Conservation (phyloP, 2,888 invertebrate genomes). For the Ryuthela nishihirai region DNA sequence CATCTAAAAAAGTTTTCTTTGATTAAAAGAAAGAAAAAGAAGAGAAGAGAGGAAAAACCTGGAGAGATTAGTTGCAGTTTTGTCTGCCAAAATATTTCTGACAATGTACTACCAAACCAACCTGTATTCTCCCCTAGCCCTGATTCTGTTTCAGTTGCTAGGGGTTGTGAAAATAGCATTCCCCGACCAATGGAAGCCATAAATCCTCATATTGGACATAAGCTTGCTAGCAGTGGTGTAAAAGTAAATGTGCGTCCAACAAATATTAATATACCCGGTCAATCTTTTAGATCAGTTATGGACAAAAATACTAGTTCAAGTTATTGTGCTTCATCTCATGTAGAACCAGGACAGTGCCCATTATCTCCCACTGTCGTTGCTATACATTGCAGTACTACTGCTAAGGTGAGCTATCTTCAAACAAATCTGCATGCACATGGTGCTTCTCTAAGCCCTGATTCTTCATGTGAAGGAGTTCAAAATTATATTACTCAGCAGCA, state of each 20-base stretch:
- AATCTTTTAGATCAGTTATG: conserved; percentile 4
- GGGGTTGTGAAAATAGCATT: conserved; percentile 17
- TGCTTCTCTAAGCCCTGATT: conserved; percentile 28
- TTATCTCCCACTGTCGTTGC: conserved; percentile 27
- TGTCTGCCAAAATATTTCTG: conserved; percentile 18
- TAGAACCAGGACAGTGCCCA: too few species aligned
- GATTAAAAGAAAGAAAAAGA: conserved; percentile 36
- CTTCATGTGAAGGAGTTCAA: conserved; percentile 14
- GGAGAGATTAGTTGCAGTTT: conserved; percentile 31
- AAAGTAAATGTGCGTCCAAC: conserved; percentile 13
- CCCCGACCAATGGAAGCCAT: conserved; percentile 29
- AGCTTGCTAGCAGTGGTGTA: conserved; percentile 22
- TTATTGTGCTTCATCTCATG: conserved; percentile 24
- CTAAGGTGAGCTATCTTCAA: not conserved
- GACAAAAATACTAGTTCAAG: conserved; percentile 10
- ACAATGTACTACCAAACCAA: conserved; percentile 7
- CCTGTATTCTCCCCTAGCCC: conserved; percentile 17
- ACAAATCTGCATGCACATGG: conserved; percentile 5
- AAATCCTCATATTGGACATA: conserved; percentile 31
- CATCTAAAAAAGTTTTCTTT: conserved; percentile 39
- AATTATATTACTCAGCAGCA: conserved; percentile 4
- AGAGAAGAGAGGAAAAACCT: conserved; percentile 6
- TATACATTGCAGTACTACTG: not conserved
- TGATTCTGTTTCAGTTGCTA: conserved; percentile 6
- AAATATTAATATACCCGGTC: conserved; percentile 25